These are phyloP conservation scores for Conistra vaccinii DNA, from an alignment of 2,888 invertebrate genomes.

Conservation along the genomic window DNA sequence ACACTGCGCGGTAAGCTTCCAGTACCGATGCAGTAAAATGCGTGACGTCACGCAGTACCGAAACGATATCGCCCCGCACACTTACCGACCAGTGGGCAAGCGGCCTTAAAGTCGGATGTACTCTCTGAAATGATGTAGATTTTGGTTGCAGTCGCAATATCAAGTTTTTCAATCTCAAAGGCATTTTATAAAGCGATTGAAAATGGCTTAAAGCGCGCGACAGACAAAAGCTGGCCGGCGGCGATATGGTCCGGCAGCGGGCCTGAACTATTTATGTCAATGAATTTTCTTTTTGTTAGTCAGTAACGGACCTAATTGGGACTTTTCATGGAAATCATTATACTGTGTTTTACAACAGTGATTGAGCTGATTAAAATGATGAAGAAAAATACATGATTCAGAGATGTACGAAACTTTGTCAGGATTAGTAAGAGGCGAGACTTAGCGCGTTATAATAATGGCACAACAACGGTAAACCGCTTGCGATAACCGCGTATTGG, in stretches of 20 bases:
- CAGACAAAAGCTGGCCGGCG: conserved; percentile 43
- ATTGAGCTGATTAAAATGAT: conserved; percentile 7
- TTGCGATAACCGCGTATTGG: neutral
- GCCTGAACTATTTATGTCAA: conserved; percentile 40
- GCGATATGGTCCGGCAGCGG: conserved; percentile 29
- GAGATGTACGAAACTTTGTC: neutral
- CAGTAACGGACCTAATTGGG: conserved; percentile 9
- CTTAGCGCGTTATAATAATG: neutral
- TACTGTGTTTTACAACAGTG: neutral
- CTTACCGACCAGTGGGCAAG: too few species aligned
- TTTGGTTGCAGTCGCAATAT: conserved; percentile 51
- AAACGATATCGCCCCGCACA: too few species aligned
- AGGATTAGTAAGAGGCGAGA: too few species aligned
- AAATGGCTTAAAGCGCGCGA: conserved; percentile 50
- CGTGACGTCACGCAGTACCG: too few species aligned
- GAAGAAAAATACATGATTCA: too few species aligned
- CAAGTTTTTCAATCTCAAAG: conserved; percentile 61
- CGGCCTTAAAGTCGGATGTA: conserved; percentile 53
- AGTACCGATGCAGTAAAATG: too few species aligned
- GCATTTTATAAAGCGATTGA: conserved; percentile 61
- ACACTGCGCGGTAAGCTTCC: too few species aligned
- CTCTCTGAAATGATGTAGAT: conserved; percentile 54
- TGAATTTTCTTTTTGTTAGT: conserved; percentile 39
- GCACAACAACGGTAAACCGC: neutral
- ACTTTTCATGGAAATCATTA: conserved; percentile 1